Evolutionary conservation across 2,888 invertebrate species (phyloP), one percentile per base, ranked within the genome.

Genomic region (Neocrepidodera transversa): DNA sequence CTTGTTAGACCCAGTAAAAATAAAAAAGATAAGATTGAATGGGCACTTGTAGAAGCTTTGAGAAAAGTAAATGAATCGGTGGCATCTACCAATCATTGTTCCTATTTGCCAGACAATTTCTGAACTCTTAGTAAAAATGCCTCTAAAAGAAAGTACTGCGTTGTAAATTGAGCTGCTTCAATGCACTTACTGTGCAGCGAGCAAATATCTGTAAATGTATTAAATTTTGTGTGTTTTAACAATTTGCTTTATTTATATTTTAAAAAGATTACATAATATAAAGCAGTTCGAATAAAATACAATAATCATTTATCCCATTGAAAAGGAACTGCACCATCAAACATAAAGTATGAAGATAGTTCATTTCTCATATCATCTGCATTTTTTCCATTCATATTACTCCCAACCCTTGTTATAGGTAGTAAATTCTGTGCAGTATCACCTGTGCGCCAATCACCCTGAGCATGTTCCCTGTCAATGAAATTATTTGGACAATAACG

Each of bases 141-240:
- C 53, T 2, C 26, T 35, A 26, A 11, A 28, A 7, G 35, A 38
- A 2, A 35, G 58, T 16, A 48, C 49, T 7, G 1, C 8, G 10
- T 14, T 53, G 18, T 53, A 59, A 42, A 59, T 59, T 11, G 13
- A 48, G 26, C 26, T 59, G n/a, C n/a, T n/a, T n/a, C n/a, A n/a
- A n/a, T n/a, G n/a, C n/a, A n/a, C n/a, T n/a, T n/a, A n/a, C n/a
- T n/a, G n/a, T n/a, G n/a, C n/a, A n/a, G n/a, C n/a, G n/a, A n/a
- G n/a, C n/a, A n/a, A n/a, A n/a, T n/a, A n/a, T n/a, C n/a, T n/a
- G n/a, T n/a, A n/a, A n/a, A n/a, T n/a, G n/a, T n/a, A n/a, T 36
- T 36, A 11, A 36, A 14, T 36, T 36, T 14, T 7, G 8, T 13
- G 8, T 36, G 16, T 7, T 36, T 7, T 14, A 14, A 36, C 8